Evolutionary conservation across 2,797 vertebrate genomes (phyloP).

Genomic region (Taeniopygia guttata): DNA sequence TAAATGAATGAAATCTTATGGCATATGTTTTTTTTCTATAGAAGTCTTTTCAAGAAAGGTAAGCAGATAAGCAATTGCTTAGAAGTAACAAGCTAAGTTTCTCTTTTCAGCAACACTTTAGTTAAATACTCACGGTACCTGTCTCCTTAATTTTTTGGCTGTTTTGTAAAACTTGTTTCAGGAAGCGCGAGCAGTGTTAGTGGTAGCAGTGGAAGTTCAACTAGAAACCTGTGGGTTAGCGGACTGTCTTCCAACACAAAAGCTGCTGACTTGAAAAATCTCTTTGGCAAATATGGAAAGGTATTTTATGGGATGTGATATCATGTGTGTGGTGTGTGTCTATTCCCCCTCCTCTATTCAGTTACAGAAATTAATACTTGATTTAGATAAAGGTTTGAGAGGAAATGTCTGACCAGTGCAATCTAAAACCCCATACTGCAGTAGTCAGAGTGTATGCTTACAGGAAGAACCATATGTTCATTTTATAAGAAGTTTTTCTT

Average conservation of each 20-base stretch:
- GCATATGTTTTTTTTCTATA: conserved; percentile 9
- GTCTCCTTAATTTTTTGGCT: conserved; percentile 12
- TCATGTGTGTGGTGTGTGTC: background rate
- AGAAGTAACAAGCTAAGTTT: conserved; percentile 48
- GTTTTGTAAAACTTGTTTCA: conserved; percentile 69
- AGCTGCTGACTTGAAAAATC: conserved; percentile 97
- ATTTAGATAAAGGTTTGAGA: background rate
- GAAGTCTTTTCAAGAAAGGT: conserved; percentile 47
- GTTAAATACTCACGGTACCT: background rate
- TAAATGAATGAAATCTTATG: conserved; percentile 24
- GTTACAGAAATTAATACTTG: background rate
- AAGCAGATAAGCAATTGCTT: conserved; percentile 37
- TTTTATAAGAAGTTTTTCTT: background rate
- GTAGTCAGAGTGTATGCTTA: background rate
- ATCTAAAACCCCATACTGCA: background rate
- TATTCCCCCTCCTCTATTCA: background rate
- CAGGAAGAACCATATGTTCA: background rate
- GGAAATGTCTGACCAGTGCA: background rate
- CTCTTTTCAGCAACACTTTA: conserved; percentile 24
- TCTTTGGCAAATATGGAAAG: conserved; percentile 99
- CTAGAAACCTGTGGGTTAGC: conserved; percentile 96
- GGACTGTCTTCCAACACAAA: conserved; percentile 97
- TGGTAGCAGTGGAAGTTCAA: conserved; percentile 85
- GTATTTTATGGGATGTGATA: conserved; percentile 70
- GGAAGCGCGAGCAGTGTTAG: conserved; percentile 78